Percentiles rank a stretch among this genome's conserved stretches.
These are phyloP conservation scores for Halichoeres trimaculatus DNA, from an alignment of 2,113 vertebrate genomes.

Conservation along the genomic window DNA sequence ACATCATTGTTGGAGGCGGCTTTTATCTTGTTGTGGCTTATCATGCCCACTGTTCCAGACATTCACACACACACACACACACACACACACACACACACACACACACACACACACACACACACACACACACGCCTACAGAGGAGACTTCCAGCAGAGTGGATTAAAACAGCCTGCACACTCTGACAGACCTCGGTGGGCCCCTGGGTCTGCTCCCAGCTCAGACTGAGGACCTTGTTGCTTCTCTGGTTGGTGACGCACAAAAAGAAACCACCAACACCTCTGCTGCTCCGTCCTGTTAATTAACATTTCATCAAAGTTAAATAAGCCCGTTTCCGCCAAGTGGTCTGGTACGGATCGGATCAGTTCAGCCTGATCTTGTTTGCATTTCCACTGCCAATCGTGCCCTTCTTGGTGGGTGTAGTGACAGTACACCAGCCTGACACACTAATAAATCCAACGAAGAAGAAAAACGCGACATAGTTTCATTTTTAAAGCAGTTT, in stretches of 20 bases:
- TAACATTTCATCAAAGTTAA: constrained; percentile 9
- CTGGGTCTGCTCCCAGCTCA: constrained; percentile 57
- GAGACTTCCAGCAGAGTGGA: constrained; percentile 72
- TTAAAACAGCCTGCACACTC: constrained; percentile 73
- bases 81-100: constrained; percentile 54
- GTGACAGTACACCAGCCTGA: too few relatives aligned
- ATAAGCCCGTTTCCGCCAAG: too few relatives aligned
- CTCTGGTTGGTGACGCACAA: constrained; percentile 45
- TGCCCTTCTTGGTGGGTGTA: too few relatives aligned
- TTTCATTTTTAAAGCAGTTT: too few relatives aligned
- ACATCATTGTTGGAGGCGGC: constrained; percentile 65
- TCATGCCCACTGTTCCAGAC: constrained; percentile 65
- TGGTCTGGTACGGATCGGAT: too few relatives aligned
- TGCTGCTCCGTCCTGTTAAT: background rate
- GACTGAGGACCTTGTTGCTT: constrained; percentile 60
- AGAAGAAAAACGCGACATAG: too few relatives aligned
- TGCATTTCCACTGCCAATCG: too few relatives aligned
- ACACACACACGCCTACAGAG: constrained; percentile 58
- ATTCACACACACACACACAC: constrained; percentile 56
- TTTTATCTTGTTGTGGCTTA: constrained; percentile 74
- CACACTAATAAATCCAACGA: too few relatives aligned
- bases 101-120: constrained; percentile 55
- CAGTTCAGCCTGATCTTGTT: too few relatives aligned
- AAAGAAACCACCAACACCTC: constrained; percentile 9
- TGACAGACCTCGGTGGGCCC: constrained; percentile 68